Percentiles rank a stretch among this genome's conserved stretches.
These are phyloP conservation scores for Choloepus didactylus DNA, from an alignment of 2,797 vertebrate species.

Conservation along the genomic window DNA sequence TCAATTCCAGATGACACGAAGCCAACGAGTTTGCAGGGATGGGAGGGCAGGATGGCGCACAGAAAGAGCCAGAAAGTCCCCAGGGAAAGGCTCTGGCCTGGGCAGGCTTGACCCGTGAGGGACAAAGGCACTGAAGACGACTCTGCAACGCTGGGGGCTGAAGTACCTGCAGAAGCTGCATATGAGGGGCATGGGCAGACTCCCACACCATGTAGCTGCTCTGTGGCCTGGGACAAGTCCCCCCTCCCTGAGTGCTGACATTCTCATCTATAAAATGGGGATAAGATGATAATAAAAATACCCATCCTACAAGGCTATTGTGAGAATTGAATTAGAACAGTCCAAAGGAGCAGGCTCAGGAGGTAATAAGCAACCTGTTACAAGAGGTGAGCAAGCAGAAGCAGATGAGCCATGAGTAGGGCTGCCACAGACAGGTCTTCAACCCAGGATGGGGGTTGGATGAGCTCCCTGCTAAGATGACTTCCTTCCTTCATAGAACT, in stretches of 20 bases:
- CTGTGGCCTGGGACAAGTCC: neutral
- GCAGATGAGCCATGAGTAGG: neutral
- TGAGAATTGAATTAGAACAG: neutral
- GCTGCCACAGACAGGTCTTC: neutral
- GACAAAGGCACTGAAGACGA: neutral
- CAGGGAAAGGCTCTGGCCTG: neutral
- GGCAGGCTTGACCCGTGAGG: neutral
- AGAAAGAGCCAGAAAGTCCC: neutral
- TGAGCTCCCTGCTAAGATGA: neutral
- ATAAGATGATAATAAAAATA: neutral
- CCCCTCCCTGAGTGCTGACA: neutral
- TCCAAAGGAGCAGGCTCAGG: neutral
- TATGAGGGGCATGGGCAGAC: too few relatives aligned
- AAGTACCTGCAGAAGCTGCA: neutral
- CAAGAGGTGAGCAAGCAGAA: neutral
- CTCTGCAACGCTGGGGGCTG: neutral
- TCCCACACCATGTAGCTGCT: neutral
- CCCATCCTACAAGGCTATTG: neutral
- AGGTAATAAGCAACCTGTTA: neutral
- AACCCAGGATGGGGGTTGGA: neutral
- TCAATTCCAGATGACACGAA: neutral
- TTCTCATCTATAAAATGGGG: neutral
- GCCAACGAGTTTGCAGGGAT: neutral
- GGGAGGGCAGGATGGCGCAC: neutral
- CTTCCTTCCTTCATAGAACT: neutral